Evolutionary conservation across 2,113 vertebrate genomes (phyloP).

Genomic region (Machaerirhynchus nigripectus): DNA sequence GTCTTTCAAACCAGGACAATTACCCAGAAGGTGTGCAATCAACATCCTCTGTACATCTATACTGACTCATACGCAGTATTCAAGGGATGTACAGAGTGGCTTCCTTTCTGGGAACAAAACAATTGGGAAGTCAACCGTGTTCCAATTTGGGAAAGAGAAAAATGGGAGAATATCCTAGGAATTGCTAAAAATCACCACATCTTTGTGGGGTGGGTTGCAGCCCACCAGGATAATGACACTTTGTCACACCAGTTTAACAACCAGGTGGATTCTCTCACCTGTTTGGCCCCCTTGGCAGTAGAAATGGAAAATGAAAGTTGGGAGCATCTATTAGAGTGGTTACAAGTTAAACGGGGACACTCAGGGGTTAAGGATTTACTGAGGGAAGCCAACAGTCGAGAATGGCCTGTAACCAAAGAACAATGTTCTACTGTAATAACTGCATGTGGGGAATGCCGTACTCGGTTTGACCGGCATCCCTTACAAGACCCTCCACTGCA

Average conservation of each 20-base stretch:
- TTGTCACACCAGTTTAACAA: neutral
- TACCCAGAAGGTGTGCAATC: neutral
- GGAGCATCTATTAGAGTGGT: too few relatives aligned
- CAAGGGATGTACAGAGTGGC: neutral
- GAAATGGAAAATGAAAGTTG: neutral
- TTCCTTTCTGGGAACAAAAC: neutral
- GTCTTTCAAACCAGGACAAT: too few relatives aligned
- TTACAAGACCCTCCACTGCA: neutral
- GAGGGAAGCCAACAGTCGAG: too few relatives aligned
- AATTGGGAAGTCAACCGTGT: neutral
- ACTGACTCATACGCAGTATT: neutral
- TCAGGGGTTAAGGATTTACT: neutral
- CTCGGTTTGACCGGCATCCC: neutral
- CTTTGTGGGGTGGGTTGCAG: neutral
- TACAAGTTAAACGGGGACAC: too few relatives aligned
- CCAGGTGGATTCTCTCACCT: neutral
- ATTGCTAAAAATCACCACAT: neutral
- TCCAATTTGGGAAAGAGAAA: neutral
- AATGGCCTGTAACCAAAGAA: too few relatives aligned
- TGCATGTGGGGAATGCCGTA: neutral
- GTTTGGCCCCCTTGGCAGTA: neutral
- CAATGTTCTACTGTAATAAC: too few relatives aligned
- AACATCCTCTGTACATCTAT: neutral
- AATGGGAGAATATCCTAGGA: neutral
- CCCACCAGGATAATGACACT: neutral